phyloP scores from a whole-genome alignment of 2,113 vertebrate genomes.

The Alligator mississippiensis region DNA sequence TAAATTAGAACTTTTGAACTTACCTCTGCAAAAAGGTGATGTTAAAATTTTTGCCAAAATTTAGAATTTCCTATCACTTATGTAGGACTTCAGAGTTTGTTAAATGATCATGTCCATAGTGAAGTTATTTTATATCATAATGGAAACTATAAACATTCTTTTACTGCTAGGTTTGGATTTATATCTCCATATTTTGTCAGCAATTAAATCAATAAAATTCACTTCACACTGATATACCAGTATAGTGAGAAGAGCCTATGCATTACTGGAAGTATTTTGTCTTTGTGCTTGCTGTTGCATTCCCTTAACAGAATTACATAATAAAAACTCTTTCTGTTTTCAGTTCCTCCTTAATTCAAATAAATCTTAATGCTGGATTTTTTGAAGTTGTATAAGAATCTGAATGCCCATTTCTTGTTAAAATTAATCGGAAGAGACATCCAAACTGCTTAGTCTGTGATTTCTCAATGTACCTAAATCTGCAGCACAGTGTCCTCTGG shows the following conservation, averaged over 20 bases:
- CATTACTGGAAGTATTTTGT: not conserved
- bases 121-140: not conserved
- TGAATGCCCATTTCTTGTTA: not conserved
- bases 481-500: not conserved
- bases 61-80: not conserved
- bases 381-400: not conserved
- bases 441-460: not conserved
- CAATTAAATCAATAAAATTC: not conserved
- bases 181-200: not conserved
- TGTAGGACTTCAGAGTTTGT: not conserved
- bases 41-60: not conserved
- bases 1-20: not conserved
- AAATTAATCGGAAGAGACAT: not conserved
- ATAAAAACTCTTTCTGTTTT: not conserved
- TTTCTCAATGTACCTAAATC: not conserved
- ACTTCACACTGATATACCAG: accelerated
- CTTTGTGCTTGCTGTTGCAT: not conserved
- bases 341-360: not conserved
- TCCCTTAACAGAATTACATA: not conserved
- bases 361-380: not conserved
- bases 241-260: not conserved
- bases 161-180: not conserved
- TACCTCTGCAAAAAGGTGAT: not conserved
- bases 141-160: not conserved
- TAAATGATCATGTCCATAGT: too few species aligned